Percentiles rank a stretch among this genome's conserved stretches.
phyloP scores from a whole-genome alignment of 2,113 vertebrate species.

The Dinomys branickii region DNA sequence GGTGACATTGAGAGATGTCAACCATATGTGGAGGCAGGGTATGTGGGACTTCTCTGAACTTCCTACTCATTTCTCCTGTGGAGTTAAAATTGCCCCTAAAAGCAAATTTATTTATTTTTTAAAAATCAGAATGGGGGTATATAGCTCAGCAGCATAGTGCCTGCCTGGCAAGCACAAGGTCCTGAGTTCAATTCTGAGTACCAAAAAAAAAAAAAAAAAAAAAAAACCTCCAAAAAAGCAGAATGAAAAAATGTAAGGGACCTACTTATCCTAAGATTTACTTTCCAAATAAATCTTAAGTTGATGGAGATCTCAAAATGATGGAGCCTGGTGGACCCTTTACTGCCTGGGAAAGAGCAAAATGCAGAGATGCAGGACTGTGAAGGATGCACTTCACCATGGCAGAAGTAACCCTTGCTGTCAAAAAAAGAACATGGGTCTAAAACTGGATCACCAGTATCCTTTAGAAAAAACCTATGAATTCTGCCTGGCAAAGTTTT shows the following conservation, averaged over 20 bases:
- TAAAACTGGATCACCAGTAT: fast-evolving
- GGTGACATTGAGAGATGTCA: not conserved
- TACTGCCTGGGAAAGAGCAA: not conserved
- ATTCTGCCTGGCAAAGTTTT: not conserved
- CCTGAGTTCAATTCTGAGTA: not conserved
- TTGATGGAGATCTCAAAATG: not conserved
- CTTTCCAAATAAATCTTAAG: not conserved
- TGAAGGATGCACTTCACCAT: fast-evolving
- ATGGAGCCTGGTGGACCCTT: not conserved
- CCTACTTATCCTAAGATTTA: not conserved
- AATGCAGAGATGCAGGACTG: not conserved
- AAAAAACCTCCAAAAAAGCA: not conserved
- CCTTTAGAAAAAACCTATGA: fast-evolving
- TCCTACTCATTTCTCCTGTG: not conserved
- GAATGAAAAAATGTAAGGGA: not conserved
- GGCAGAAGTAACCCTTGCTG: not conserved
- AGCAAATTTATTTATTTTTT: not conserved
- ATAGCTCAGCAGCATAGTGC: too few relatives aligned
- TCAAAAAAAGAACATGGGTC: fast-evolving
- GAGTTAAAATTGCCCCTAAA: not conserved
- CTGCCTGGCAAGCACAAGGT: too few relatives aligned
- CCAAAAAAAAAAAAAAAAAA: too few relatives aligned
- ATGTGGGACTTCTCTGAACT: not conserved
- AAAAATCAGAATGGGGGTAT: not conserved
- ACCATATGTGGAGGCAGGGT: fast-evolving